These are phyloP conservation scores for Urophycis tenuis DNA, from an alignment of 2,797 vertebrate species.

Conservation along the genomic window DNA sequence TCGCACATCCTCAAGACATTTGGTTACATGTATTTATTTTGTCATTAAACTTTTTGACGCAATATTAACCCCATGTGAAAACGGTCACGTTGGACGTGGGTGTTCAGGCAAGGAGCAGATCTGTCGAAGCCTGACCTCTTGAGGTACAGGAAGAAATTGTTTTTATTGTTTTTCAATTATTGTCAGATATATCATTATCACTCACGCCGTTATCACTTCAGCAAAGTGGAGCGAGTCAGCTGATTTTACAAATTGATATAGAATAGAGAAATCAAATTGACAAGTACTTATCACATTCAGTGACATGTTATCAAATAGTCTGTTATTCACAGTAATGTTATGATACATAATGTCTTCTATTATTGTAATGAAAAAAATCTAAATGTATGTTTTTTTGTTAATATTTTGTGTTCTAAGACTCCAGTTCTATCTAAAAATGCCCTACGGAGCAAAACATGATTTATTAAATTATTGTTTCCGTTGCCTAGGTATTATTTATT, in stretches of 20 bases:
- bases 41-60: not conserved
- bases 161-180: not conserved
- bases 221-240: not conserved
- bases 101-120: constrained; percentile 28
- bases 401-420: not conserved
- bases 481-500: not conserved
- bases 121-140: constrained; percentile 62
- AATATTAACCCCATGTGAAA: not conserved
- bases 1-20: not conserved
- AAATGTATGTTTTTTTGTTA: not conserved
- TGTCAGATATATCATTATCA: too few species aligned
- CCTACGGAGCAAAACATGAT: not conserved
- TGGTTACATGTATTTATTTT: too few species aligned
- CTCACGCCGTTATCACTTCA: too few species aligned
- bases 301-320: not conserved
- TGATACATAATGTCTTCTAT: not conserved
- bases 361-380: not conserved
- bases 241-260: not conserved
- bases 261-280: not conserved
- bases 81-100: constrained; percentile 14
- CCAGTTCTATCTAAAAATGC: not conserved
- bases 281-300: not conserved
- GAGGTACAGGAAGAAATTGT: constrained; percentile 51
- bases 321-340: not conserved
- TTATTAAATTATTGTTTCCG: not conserved